Evolutionary conservation across 92 coral and sea anemone species (phyloP).

Genomic region (Epizoanthus rinbou): DNA sequence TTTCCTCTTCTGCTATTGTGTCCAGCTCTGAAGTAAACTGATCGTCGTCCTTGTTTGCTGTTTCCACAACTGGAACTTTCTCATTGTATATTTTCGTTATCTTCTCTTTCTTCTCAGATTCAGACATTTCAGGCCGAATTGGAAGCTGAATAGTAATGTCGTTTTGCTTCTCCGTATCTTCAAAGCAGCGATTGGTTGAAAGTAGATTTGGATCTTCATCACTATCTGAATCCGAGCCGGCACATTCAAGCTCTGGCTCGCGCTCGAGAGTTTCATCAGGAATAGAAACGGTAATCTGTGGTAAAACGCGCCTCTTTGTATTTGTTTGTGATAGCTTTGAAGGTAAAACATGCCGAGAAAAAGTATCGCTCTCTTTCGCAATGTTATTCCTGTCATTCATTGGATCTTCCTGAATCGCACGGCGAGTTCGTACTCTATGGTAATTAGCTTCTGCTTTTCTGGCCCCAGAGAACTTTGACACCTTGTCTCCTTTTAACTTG

Average conservation of each 20-base stretch:
- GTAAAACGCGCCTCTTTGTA: not conserved
- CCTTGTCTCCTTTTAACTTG: no score
- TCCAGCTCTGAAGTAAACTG: not conserved
- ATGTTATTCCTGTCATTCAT: not conserved
- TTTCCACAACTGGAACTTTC: not conserved
- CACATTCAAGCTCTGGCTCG: not conserved
- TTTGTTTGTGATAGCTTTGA: not conserved
- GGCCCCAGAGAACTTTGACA: no score
- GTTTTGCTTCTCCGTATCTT: not conserved
- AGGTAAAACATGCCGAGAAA: not conserved
- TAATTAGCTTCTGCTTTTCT: not conserved
- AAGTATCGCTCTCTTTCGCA: not conserved
- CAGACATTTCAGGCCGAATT: not conserved
- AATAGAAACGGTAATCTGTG: not conserved
- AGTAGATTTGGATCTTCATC: constrained; percentile 2
- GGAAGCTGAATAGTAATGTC: not conserved
- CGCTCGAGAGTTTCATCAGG: not conserved
- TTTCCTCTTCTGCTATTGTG: constrained; percentile 6
- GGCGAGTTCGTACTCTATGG: not conserved
- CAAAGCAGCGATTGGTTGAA: constrained; percentile 14
- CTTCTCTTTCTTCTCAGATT: not conserved
- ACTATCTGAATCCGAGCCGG: not conserved
- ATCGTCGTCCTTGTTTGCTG: not conserved
- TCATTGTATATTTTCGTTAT: not conserved
- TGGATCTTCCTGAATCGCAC: no score